A percentile compares a stretch with the other conserved stretches of the same genome.
phyloP scores from a whole-genome alignment of 2,888 invertebrate genomes.

The Megastigmus dorsalis region DNA sequence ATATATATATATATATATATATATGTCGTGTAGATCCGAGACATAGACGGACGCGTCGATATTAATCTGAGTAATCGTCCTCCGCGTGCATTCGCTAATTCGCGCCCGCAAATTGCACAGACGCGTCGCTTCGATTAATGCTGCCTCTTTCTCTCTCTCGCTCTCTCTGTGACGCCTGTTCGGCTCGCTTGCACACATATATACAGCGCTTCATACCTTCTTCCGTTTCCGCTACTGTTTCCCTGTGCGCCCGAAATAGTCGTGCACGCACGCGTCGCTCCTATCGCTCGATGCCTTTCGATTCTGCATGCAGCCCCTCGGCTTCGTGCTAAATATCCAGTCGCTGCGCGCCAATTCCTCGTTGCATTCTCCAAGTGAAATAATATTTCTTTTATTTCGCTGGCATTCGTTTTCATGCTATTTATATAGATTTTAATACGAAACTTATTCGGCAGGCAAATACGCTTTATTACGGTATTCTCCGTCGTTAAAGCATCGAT shows the following conservation, averaged over 20 bases:
- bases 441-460: slow-evolving; percentile 1
- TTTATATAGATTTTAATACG: background rate
- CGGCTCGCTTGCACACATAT: background rate
- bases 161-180: background rate
- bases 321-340: background rate
- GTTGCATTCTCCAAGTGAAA: background rate
- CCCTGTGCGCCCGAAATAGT: slow-evolving; percentile 7
- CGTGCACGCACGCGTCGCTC: too few relatives aligned
- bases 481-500: too few relatives aligned
- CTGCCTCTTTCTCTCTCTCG: background rate
- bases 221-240: slow-evolving; percentile 39
- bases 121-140: background rate
- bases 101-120: slow-evolving; percentile 30
- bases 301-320: background rate
- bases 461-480: too few relatives aligned
- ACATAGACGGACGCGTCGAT: slow-evolving; percentile 26
- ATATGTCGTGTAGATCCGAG: too few relatives aligned
- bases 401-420: background rate
- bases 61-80: slow-evolving; percentile 47
- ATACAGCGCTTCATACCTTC: slow-evolving; percentile 3
- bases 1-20: too few relatives aligned
- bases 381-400: background rate
- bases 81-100: slow-evolving; percentile 35
- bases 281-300: too few relatives aligned
- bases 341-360: background rate